phyloP scores from a whole-genome alignment of 2,113 vertebrate genomes.

The Phycodurus eques region DNA sequence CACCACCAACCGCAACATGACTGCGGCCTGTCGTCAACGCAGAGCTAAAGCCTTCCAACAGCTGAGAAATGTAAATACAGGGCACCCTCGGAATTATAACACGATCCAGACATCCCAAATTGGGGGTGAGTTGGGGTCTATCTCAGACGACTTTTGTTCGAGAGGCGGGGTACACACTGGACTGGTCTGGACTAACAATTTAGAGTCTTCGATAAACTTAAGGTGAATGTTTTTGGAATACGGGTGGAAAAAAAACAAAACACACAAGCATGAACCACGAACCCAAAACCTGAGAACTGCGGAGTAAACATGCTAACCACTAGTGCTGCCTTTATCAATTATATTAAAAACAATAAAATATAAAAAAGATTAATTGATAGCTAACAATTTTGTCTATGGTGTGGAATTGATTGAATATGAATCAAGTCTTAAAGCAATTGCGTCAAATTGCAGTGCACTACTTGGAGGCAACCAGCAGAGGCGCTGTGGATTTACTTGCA shows the following conservation, averaged over 20 bases:
- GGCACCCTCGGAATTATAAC: not conserved
- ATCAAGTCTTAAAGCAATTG: too few relatives aligned
- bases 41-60: conserved; percentile 34
- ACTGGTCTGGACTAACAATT: not conserved
- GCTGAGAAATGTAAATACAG: conserved; percentile 19
- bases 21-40: conserved; percentile 17
- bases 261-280: not conserved
- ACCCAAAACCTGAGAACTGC: not conserved
- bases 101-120: not conserved
- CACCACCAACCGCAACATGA: conserved; percentile 15
- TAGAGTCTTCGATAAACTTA: too few relatives aligned
- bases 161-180: not conserved
- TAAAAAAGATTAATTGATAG: too few relatives aligned
- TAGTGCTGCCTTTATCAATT: too few relatives aligned
- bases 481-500: too few relatives aligned
- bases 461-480: too few relatives aligned
- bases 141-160: not conserved
- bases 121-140: not conserved
- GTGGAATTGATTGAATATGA: too few relatives aligned
- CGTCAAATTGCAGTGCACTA: too few relatives aligned
- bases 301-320: not conserved
- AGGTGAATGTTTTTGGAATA: too few relatives aligned
- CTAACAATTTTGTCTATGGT: too few relatives aligned
- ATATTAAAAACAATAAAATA: too few relatives aligned
- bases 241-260: too few relatives aligned